A percentile compares a stretch with the other conserved stretches of the same genome.
phyloP scores from a whole-genome alignment of 2,888 invertebrate species.

The Hymenopus coronatus region DNA sequence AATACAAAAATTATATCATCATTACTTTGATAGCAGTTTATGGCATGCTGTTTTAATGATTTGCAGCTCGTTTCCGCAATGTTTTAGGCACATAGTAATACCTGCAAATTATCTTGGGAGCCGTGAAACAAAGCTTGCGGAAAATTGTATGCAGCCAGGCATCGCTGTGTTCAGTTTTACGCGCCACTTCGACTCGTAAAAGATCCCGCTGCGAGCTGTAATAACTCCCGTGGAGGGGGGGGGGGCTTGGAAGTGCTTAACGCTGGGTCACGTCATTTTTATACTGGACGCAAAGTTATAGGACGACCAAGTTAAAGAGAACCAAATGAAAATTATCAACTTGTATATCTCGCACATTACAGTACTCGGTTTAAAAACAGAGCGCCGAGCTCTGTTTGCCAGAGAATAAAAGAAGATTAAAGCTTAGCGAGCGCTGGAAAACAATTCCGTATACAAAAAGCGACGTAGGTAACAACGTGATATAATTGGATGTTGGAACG shows the following conservation, averaged over 20 bases:
- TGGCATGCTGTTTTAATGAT: not conserved
- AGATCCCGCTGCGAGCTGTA: not conserved
- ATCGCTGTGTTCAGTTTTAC: not conserved
- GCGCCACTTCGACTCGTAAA: not conserved
- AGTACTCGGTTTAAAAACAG: not conserved
- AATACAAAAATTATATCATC: not conserved
- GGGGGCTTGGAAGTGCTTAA: not conserved
- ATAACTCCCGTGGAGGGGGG: not conserved
- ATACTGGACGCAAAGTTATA: not conserved
- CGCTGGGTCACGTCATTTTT: not conserved
- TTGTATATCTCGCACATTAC: not conserved
- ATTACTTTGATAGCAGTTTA: not conserved
- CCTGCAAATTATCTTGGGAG: not conserved
- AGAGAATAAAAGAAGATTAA: not conserved
- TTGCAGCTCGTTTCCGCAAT: not conserved
- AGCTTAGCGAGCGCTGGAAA: not conserved
- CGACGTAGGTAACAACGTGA: not conserved
- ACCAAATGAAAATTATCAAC: not conserved
- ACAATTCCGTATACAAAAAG: not conserved
- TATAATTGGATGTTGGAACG: no score
- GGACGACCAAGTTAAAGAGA: not conserved
- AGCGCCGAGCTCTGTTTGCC: not conserved
- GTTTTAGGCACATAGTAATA: not conserved
- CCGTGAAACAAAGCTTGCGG: not conserved
- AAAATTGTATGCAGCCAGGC: not conserved